phyloP scores from a whole-genome alignment of 2,888 invertebrate genomes.

The Girardia tigrina region DNA sequence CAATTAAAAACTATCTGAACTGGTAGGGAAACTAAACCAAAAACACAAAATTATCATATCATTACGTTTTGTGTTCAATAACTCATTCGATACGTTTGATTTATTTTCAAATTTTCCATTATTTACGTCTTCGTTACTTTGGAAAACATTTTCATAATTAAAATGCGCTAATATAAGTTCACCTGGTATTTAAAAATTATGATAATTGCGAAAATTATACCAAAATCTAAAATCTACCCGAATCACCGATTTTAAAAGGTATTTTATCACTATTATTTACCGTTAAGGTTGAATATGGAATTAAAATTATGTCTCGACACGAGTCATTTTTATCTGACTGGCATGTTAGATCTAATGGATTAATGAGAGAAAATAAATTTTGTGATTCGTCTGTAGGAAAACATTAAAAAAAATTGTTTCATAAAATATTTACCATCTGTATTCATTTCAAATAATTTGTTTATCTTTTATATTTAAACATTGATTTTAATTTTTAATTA shows the following conservation, averaged over 20 bases:
- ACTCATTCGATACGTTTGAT: background rate
- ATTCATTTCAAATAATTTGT: background rate
- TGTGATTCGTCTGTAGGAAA: background rate
- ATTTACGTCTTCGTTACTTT: background rate
- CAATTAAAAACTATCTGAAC: too few relatives aligned
- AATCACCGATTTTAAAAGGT: background rate
- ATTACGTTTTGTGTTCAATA: background rate
- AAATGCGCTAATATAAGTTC: background rate
- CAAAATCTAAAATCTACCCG: background rate
- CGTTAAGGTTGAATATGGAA: background rate
- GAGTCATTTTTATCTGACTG: background rate
- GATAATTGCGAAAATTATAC: background rate
- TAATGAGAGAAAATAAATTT: background rate
- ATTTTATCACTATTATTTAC: constrained; percentile 1
- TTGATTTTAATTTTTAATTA: too few relatives aligned
- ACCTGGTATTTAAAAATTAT: background rate
- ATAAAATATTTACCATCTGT: background rate
- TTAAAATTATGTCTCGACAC: background rate
- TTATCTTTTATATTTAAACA: too few relatives aligned
- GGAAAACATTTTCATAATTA: background rate
- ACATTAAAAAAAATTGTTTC: background rate
- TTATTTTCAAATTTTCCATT: background rate
- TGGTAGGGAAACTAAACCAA: too few relatives aligned
- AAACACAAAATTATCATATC: background rate
- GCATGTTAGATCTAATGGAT: background rate